Base-by-base conservation (phyloP, 2,888 invertebrate species). In the Strigamia maritima region DNA sequence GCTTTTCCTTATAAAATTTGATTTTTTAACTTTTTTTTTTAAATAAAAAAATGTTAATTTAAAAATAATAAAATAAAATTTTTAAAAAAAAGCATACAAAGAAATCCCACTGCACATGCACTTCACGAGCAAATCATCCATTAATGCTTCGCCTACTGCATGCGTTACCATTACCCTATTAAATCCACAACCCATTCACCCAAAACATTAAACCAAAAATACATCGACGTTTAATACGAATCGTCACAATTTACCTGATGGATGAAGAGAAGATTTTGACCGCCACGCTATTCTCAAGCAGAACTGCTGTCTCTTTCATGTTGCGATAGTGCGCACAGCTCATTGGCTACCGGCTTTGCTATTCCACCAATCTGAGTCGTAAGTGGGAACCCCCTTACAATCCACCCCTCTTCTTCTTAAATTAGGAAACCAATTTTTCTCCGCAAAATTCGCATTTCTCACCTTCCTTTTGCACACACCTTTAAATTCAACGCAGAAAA, bases 291-390 rank as follows among this genome's bases (percentile, higher is more conserved):
- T 28, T 70, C 70, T 26, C 70, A 70, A 70, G 70, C 24, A 28
- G 70, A 70, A 14, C 70, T 70, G 70, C 70, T 70, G 70, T 70
- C 70, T 26, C 70, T 70, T 70, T 70, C 70, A 28, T 70, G 70
- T 70, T 70, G 26, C 26, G 70, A 70, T 70, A 70, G 70, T 14
- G 70, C 70, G 28, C 70, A 26, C 70, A 70, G 70, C 70, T n/a
- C 70, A 70, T 70, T 70, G 70, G 70, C 28, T 70, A 26, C 10
- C 26, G n/a, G 70, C 70, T 70, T 70, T 70, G 70, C 70, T 14
- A 70, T 70, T 70, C 70, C 26, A 70, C 70, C 70, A 70, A 70
- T 70, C 70, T 70, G 70, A 70, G 28, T 26, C 70, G 24, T n/a
- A 70, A 70, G 14, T 70, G 70, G n/a, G 28, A 70, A 26, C 12